Evolutionary conservation across 2,888 invertebrate genomes (phyloP).

Genomic region (Protophormia terraenovae): DNA sequence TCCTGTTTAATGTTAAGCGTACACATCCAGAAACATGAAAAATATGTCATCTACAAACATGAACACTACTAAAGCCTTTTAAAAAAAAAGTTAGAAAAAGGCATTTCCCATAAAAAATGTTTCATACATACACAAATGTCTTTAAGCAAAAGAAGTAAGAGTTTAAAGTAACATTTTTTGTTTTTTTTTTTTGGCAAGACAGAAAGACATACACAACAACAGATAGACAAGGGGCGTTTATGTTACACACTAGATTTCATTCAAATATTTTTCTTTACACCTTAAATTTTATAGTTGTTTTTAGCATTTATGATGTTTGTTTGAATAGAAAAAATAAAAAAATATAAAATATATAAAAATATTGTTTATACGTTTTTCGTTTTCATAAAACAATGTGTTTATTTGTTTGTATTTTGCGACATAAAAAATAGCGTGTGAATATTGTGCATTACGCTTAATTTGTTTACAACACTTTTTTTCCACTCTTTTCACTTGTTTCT

Average conservation of each 20-base stretch:
- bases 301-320: not conserved
- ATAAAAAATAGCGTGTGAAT: constrained; percentile 59
- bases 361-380: not conserved
- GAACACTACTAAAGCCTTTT: not conserved
- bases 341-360: not conserved
- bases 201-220: not conserved
- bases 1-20: constrained; percentile 24
- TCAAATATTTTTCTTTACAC: not conserved
- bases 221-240: constrained; percentile 37
- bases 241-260: not conserved
- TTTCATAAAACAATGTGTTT: constrained; percentile 3
- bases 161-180: too few species aligned
- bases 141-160: too few species aligned
- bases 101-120: not conserved
- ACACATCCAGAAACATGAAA: constrained; percentile 1
- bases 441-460: constrained; percentile 55
- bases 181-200: too few species aligned
- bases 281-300: not conserved
- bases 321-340: not conserved
- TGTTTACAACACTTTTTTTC: constrained; percentile 38
- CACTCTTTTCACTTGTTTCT: not conserved
- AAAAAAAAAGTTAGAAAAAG: not conserved
- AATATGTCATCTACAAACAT: constrained; percentile 8
- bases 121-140: not conserved
- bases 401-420: not conserved